These are phyloP conservation scores for Lampris megalopsis DNA, from an alignment of 2,113 vertebrate species.

Conservation along the genomic window DNA sequence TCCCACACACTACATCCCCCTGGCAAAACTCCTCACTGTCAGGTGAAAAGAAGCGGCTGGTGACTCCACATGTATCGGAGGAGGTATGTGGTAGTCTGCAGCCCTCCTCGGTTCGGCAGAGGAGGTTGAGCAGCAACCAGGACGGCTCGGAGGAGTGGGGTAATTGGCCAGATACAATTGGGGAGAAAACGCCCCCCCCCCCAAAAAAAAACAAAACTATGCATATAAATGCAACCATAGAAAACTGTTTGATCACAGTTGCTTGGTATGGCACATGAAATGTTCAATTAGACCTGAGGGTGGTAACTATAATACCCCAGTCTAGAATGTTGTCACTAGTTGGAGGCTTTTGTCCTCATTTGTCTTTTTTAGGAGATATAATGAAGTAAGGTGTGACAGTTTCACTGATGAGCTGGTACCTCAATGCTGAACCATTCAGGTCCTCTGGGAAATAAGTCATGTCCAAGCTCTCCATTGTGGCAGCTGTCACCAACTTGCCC, in stretches of 20 bases:
- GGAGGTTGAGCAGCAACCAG: no score
- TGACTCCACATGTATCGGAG: no score
- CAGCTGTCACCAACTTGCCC: slow-evolving; percentile 56
- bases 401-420: slow-evolving; percentile 63
- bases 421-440: slow-evolving; percentile 46
- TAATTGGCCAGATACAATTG: no score
- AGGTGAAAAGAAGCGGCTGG: no score
- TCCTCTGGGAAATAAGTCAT: slow-evolving; percentile 80
- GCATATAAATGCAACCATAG: background rate
- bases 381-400: slow-evolving; percentile 67
- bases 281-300: slow-evolving; percentile 47
- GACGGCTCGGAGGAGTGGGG: no score
- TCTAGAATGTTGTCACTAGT: slow-evolving; percentile 22
- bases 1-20: no score
- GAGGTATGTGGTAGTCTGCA: no score
- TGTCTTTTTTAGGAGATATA: slow-evolving; percentile 57
- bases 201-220: no score
- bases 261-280: slow-evolving; percentile 24
- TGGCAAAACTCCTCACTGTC: no score
- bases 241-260: slow-evolving; percentile 28
- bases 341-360: slow-evolving; percentile 23
- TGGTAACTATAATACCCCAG: slow-evolving; percentile 27
- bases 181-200: no score
- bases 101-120: no score
- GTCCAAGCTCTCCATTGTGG: slow-evolving; percentile 60